These are phyloP conservation scores for Aquatica leii DNA, from an alignment of 2,888 invertebrate species.

Conservation along the genomic window DNA sequence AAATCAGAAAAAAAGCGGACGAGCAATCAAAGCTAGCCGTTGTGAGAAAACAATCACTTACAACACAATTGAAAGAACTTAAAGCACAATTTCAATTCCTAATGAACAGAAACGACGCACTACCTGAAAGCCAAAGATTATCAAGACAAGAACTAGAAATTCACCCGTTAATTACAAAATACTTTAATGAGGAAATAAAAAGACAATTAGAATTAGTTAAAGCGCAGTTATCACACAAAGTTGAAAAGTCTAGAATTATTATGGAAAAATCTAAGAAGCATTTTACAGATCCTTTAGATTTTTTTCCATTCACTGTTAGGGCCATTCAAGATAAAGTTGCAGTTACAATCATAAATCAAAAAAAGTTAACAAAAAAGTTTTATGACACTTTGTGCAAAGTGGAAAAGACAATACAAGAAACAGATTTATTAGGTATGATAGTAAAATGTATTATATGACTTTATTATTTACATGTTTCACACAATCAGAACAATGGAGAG, in stretches of 20 bases:
- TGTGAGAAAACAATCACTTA: constrained; percentile 70
- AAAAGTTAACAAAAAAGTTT: constrained; percentile 68
- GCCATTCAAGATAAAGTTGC: constrained; percentile 62
- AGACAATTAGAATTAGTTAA: constrained; percentile 70
- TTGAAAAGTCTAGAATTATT: constrained; percentile 73
- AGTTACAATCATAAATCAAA: constrained; percentile 70
- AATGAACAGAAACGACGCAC: constrained; percentile 62
- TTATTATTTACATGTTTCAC: not conserved
- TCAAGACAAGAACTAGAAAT: constrained; percentile 70
- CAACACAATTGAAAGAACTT: constrained; percentile 56
- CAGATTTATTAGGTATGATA: constrained; percentile 66
- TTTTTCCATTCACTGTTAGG: constrained; percentile 68
- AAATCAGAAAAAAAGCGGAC: constrained; percentile 72
- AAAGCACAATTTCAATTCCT: constrained; percentile 15
- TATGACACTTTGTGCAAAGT: constrained; percentile 65
- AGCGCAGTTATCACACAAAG: constrained; percentile 72
- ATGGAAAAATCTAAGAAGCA: constrained; percentile 65
- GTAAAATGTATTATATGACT: not conserved
- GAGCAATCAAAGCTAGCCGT: constrained; percentile 68
- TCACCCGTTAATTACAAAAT: constrained; percentile 72
- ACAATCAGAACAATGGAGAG: not conserved
- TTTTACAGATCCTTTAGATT: constrained; percentile 72
- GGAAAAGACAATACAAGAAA: constrained; percentile 67
- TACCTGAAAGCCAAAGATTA: constrained; percentile 69
- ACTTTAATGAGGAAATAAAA: constrained; percentile 68